Evolutionary conservation across 2,888 invertebrate species (phyloP), one percentile per base, ranked within the genome.

Genomic region (Lasioglossum vierecki): DNA sequence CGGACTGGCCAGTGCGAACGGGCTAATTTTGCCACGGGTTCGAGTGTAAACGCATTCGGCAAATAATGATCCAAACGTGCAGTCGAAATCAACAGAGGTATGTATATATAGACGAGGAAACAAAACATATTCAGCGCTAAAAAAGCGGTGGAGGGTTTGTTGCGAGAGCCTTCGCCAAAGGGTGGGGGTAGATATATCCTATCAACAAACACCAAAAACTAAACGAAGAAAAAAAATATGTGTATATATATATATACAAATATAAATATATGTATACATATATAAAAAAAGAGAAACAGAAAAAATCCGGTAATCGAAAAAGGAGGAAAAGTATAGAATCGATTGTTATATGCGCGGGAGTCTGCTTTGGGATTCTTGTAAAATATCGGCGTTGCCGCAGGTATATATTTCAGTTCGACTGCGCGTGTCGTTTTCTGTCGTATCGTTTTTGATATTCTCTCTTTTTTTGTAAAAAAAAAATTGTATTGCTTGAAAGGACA

Each of bases 401-500:
- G 73, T 46, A 82, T 39, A 68, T 22, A 44, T 13, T 44, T 84
- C 72, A 60, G 66, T 82, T 82, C 71, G 66, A 83, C 79, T 83
- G 83, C 82, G 86, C 85, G 82, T 85, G 82, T 89, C 82, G 85
- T 88, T 39, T 85, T 88, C 85, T 82, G 81, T 88, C 82, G 78
- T 63, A 63, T 63, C 63, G 63, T 63, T 30, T 63, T 63, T 83
- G 68, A 63, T 57, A 63, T 63, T 63, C 68, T 39, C 39, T 68
- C 22, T 22, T 30, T 35, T 68, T 22, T 39, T 66, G 18, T 6
- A 41, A n/a, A 70, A 41, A n/a, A n/a, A 30, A 30, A 70, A 44
- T 63, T 80, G 70, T 77, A 63, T 92, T 88, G 87, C 91, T 93
- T 92, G 91, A 92, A 91, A 93, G 94, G 94, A 94, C 92, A 94